A percentile compares a stretch with the other conserved stretches of the same genome.
These are phyloP conservation scores for Pogoniulus pusillus DNA, from an alignment of 2,797 vertebrate genomes.

Conservation along the genomic window DNA sequence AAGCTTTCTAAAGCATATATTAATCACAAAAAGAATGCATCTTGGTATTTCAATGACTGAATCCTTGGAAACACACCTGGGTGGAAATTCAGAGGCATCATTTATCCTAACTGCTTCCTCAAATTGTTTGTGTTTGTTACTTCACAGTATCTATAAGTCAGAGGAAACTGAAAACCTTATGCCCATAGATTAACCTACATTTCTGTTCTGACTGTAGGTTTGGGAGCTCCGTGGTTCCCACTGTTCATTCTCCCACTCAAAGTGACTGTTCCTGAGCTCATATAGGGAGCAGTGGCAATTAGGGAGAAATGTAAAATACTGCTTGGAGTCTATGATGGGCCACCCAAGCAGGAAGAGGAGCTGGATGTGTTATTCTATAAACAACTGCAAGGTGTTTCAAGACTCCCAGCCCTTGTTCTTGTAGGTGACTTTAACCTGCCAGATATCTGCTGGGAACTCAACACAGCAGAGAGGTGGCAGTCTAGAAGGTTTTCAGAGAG, in stretches of 20 bases:
- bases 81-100: not conserved
- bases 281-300: not conserved
- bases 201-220: not conserved
- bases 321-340: no score
- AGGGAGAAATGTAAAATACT: not conserved
- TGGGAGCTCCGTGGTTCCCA: not conserved
- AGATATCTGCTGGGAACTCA: no score
- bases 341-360: no score
- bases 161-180: not conserved
- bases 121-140: not conserved
- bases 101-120: not conserved
- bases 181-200: not conserved
- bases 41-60: not conserved
- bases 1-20: not conserved
- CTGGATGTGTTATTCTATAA: no score
- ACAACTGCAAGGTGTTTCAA: no score
- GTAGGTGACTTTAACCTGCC: no score
- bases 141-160: not conserved
- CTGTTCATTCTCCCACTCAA: not conserved
- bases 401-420: no score
- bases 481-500: no score
- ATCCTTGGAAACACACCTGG: not conserved
- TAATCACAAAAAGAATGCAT: not conserved
- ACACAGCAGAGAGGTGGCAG: no score
- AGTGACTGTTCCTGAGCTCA: not conserved